Conservation (phyloP, 1,140 invertebrate genomes). For the Zaprionus tsacasi region DNA sequence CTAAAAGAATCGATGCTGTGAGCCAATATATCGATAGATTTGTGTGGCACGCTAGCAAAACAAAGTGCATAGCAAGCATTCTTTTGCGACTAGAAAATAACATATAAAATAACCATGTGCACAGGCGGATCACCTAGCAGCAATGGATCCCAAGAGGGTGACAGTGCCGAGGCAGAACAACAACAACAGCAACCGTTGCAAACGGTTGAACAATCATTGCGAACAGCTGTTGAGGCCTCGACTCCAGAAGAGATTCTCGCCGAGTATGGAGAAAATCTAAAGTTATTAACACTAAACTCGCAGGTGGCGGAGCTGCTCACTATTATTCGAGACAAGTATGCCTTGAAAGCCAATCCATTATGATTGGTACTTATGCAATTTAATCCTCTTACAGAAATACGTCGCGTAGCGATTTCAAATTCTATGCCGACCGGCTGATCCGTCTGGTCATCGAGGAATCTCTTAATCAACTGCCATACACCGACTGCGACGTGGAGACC, state of each 20-base stretch:
- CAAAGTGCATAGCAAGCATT: constrained; percentile 31
- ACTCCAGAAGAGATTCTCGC: constrained; percentile 61
- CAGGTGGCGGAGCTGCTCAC: constrained; percentile 97
- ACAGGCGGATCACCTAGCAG: constrained; percentile 70
- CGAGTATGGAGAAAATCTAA: constrained; percentile 92
- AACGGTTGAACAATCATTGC: constrained; percentile 18
- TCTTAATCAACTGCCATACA: constrained; percentile 97
- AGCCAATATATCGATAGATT: constrained; percentile 37
- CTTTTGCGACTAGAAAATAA: background rate
- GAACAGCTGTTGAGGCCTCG: constrained; percentile 55
- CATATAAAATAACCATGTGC: constrained; percentile 52
- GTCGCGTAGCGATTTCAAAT: constrained; percentile 97
- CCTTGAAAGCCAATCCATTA: background rate
- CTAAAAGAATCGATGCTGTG: background rate
- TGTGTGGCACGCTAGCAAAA: constrained; percentile 52
- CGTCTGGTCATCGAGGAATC: constrained; percentile 99
- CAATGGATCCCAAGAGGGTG: constrained; percentile 59
- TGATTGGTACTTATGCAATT: background rate
- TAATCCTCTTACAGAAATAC: constrained; percentile 90
- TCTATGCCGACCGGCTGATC: constrained; percentile 98
- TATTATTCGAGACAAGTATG: constrained; percentile 96
- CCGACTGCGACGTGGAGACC: constrained; percentile 94
- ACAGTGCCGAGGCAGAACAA: constrained; percentile 47
- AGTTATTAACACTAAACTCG: constrained; percentile 92
- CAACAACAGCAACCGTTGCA: constrained; percentile 44